Percentiles rank a stretch among this genome's conserved stretches.
These are phyloP conservation scores for Kryptolebias ocellatus DNA, from an alignment of 2,797 vertebrate species.

Conservation along the genomic window DNA sequence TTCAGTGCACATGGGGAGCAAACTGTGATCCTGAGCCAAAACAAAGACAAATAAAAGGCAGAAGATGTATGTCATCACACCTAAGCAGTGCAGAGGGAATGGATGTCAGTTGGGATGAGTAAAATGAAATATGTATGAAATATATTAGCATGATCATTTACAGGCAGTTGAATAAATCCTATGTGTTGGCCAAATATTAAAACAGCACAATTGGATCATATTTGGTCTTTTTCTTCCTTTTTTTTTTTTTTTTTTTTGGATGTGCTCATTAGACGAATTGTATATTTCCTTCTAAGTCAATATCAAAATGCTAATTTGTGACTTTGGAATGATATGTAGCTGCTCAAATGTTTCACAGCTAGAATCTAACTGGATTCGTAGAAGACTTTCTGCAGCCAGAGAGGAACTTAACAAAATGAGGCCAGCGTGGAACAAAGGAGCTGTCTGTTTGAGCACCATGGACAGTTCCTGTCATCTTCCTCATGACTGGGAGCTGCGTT, in stretches of 20 bases:
- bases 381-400: conserved; percentile 15
- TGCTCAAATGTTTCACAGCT: conserved; percentile 15
- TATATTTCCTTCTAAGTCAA: neutral
- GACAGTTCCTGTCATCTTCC: conserved; percentile 69
- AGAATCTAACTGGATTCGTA: conserved; percentile 7
- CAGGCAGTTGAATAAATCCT: neutral
- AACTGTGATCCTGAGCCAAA: conserved; percentile 12
- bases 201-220: neutral
- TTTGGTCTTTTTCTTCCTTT: neutral
- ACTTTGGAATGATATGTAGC: neutral
- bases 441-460: conserved; percentile 71
- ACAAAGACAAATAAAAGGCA: neutral
- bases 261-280: neutral
- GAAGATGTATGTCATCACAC: conserved; percentile 1
- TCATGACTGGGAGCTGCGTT: conserved; percentile 44
- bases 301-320: neutral
- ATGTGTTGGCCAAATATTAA: conserved; percentile 5
- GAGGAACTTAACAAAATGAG: conserved; percentile 35
- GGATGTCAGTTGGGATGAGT: conserved; percentile 10
- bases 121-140: conserved; percentile 18
- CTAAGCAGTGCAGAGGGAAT: neutral
- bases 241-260: too few species aligned
- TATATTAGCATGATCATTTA: neutral
- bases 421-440: conserved; percentile 56
- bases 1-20: conserved; percentile 18